Conservation (phyloP, 2,113 vertebrate species). For the Gallinago jamesoni region DNA sequence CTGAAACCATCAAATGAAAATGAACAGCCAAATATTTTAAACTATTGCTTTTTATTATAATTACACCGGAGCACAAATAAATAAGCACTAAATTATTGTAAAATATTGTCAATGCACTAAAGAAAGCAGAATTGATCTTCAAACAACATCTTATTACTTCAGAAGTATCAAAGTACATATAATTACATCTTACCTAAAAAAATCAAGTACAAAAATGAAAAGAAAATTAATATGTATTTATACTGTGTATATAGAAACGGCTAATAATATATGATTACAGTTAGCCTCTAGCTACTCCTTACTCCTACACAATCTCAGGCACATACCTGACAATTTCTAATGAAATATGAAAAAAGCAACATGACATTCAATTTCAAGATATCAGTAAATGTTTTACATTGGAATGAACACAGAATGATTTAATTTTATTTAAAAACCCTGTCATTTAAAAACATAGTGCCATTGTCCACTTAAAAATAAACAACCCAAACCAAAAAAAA, state of each 20-base stretch:
- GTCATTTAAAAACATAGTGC: constrained; percentile 82
- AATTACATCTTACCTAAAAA: constrained; percentile 85
- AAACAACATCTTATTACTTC: constrained; percentile 83
- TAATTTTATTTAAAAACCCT: constrained; percentile 79
- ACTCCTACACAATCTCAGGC: constrained; percentile 80
- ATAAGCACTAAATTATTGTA: constrained; percentile 84
- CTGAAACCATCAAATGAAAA: constrained; percentile 6
- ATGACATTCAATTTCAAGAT: constrained; percentile 81
- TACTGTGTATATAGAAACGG: constrained; percentile 81
- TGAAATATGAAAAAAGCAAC: constrained; percentile 75
- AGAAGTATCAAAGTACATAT: constrained; percentile 87
- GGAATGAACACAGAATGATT: constrained; percentile 78
- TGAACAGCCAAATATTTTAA: constrained; percentile 74
- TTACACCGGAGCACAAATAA: constrained; percentile 85
- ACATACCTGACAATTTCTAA: constrained; percentile 80
- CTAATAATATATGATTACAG: constrained; percentile 79
- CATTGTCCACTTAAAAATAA: constrained; percentile 79
- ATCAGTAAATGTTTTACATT: constrained; percentile 76
- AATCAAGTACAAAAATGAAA: constrained; percentile 86
- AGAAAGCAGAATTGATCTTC: constrained; percentile 78
- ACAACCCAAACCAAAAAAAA: constrained; percentile 43
- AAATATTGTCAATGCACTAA: constrained; percentile 84
- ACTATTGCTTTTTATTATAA: constrained; percentile 88
- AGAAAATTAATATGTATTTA: constrained; percentile 80
- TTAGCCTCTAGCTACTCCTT: constrained; percentile 79